Evolutionary conservation across 2,888 invertebrate species (phyloP), one percentile per base, ranked within the genome.

Genomic region (Magallana nippona): DNA sequence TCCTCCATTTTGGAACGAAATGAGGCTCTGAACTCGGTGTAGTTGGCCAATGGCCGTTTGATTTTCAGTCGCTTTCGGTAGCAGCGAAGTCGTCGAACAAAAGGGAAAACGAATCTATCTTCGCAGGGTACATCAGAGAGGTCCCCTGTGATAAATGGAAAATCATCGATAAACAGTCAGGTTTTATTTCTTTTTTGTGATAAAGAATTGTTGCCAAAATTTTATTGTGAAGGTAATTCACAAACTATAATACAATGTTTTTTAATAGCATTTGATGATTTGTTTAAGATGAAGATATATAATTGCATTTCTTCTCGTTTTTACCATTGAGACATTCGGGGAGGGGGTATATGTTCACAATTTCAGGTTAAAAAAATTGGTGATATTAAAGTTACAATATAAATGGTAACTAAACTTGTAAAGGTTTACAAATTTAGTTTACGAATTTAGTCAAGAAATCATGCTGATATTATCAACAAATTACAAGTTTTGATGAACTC

Each of bases 121-220:
- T 83, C 83, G 5, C 79, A 62, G 11, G 83, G 83, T 13, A 83
- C 27, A 19, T 83, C 83, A 27, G 55, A 55, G 55, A 83, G 32
- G 17, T 79, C 83, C 1, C 83, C 83, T 83, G 58, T 22, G 11
- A 44, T 32, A 19, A 82, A 17, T n/a, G 57, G 2, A 57, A 80
- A 19, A 17, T 17, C 22, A 17, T 1, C 13, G 17, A 79, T 44
- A 44, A 79, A 15, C 2, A 17, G 17, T 77, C 1, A 44, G 13
- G 22, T 27, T 15, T 27, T 44, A n/a, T 60, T 2, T 10, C 10
- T 81, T 17, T 17, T 77, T 78, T 55, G 5, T 5, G 3, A 44
- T 5, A 60, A 15, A 60, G 1, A 60, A 60, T n/a, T 60, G 15
- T 17, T 15, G n/a, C 8, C 10, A n/a, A n/a, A 5, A n/a, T n/a